Evolutionary conservation across 2,888 invertebrate genomes (phyloP).

Genomic region (Beris chalybata): DNA sequence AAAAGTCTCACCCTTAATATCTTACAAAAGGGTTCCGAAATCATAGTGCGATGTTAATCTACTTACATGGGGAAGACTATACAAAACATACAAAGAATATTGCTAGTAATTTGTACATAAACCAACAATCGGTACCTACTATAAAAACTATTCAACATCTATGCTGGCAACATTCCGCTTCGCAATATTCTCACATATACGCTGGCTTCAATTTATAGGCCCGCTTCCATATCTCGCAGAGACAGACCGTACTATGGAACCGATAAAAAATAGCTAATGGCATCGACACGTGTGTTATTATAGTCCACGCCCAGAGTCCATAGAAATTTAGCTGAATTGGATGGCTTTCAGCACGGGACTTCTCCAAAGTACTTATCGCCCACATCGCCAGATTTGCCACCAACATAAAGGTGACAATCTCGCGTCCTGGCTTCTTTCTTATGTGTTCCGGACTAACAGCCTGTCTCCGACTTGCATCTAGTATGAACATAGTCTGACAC

Average conservation of each 20-base stretch:
- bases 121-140: constrained; percentile 21
- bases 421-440: constrained; percentile 85
- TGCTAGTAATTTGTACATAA: constrained; percentile 29
- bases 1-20: no score
- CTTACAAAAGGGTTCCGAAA: no score
- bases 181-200: constrained; percentile 68
- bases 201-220: constrained; percentile 91
- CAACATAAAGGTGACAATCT: constrained; percentile 88
- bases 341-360: constrained; percentile 86
- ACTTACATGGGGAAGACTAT: constrained; percentile 30
- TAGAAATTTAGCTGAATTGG: constrained; percentile 91
- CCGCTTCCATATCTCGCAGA: constrained; percentile 95
- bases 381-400: constrained; percentile 92
- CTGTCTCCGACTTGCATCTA: constrained; percentile 85
- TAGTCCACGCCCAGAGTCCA: constrained; percentile 93
- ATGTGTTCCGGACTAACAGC: constrained; percentile 81
- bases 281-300: constrained; percentile 92
- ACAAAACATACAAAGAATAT: constrained; percentile 28
- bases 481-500: constrained; percentile 86
- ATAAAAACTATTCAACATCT: constrained; percentile 27
- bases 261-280: constrained; percentile 91
- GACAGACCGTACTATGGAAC: constrained; percentile 92
- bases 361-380: constrained; percentile 91
- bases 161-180: constrained; percentile 13
- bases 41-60: constrained; percentile 2